Evolutionary conservation across 2,888 invertebrate species (phyloP), one percentile per base, ranked within the genome.

Genomic region (Crossocerus cetratus): DNA sequence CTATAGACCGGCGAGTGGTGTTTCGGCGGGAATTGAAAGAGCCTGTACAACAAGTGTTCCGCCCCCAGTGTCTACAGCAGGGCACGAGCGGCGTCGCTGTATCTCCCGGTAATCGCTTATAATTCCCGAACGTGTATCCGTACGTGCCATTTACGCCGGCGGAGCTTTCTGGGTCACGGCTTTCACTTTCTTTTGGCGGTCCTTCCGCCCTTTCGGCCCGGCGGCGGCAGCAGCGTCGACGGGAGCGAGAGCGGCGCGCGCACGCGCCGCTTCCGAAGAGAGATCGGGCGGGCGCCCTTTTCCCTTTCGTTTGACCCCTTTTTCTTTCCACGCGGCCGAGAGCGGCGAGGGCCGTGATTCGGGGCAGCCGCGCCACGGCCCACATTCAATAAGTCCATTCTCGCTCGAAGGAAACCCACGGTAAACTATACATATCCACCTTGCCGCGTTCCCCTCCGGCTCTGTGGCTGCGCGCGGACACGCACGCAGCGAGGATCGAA

Each of bases 141-240:
- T 68, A 60, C 73, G 76, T 75, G 85, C 80, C 83, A 83, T 84
- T 82, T 82, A 84, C 81, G 81, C 80, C 84, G 84, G 84, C 83
- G 82, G 84, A 79, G 83, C 88, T 32, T 89, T 88, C 86, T 89
- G 84, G 89, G 89, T 88, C 89, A 88, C 83, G 83, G 86, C 88
- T 89, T 88, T 89, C 89, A 88, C 89, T 90, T 88, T 87, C 86
- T 87, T 86, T 87, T 85, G 83, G 83, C 84, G 83, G 83, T 82
- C 83, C 86, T 85, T 83, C 83, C 82, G 84, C 81, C 81, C 80
- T 77, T 78, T 81, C 78, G 65, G 72, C 61, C 66, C 61, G 64
- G 72, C 63, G 44, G 67, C 65, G 66, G n/a, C n/a, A n/a, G n/a
- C n/a, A 72, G 45, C 57, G 4, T 3, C 23, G 2, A 23, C 2